Evolutionary conservation across 2,888 invertebrate species (phyloP), one percentile per base, ranked within the genome.

Genomic region (Dendrolimus houi): DNA sequence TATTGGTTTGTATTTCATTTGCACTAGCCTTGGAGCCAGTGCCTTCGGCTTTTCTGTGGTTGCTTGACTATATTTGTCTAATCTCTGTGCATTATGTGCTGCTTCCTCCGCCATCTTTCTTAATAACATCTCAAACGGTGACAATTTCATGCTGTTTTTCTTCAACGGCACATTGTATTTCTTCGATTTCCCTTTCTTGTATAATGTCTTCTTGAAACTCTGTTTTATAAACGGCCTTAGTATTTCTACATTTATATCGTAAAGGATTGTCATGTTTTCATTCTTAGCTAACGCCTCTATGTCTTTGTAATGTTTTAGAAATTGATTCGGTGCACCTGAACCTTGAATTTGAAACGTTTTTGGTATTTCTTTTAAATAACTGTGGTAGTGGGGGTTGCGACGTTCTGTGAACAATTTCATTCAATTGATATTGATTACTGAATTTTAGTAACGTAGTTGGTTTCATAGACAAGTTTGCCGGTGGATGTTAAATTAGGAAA

Each of bases 91-190:
- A 17, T 71, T 74, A 7, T 64, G 66, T 0, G 67, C 70, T 3
- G 67, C 70, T 17, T 79, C 71, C 41, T 82, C 84, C 0, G 78
- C 81, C 53, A 83, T 68, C 61, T 78, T 86, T 41, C 85, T 75
- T 53, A 87, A 55, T 54, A 83, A 67, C 9, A 79, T 71, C 64
- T 88, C 88, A 10, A 85, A 87, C 56, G 81, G 81, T 0, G 89
- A 88, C 8, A 87, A 64, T 55, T 84, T 87, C 85, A 87, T 85
- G 56, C 74, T 88, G 14, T 78, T 80, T 62, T 81, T 87, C 65
- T 89, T 89, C 42, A 89, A 61, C 0, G 89, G 88, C 13, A 88
- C 71, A 10, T 81, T 86, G 58, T 79, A 89, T 55, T 83, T 88
- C 66, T 88, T 89, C 0, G 79, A 68, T 52, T 73, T 77, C 0